Base-by-base conservation (phyloP, 2,888 invertebrate genomes). In the Iphiclides podalirius region DNA sequence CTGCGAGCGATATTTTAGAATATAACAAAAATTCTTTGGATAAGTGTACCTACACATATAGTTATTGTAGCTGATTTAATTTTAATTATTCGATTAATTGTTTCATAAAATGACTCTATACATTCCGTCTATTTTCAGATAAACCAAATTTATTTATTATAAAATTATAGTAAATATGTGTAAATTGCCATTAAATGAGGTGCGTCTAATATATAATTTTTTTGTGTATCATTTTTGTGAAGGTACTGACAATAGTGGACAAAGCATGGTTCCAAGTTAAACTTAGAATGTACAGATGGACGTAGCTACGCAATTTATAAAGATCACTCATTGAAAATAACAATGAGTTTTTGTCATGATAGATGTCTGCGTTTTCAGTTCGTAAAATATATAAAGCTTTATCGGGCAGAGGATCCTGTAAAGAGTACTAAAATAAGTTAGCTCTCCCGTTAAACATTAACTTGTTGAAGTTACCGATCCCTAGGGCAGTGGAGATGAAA, bases 21-120 rank as follows among this genome's bases (percentile, higher is more conserved):
- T 44, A 35, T 35, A 17, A 40, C 14, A 17, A 39, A 44, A 28
- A 44, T 49, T 57, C 57, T 57, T 57, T 57, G 57, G 57, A 57
- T 49, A 49, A 33, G 28, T 37, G 45, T 37, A 39, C 12, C 40
- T 49, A 39, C 15, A 35, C 15, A 39, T 20, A 35, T 42, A 31
- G 15, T 33, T 15, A 11, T 40, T 40, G 23, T 6, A 20, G 16
- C 6, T n/a, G 7, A 38, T 14, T 33, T 17, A 1, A 17, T 1
- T 11, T 20, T 4, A 20, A 20, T 6, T 4, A 3, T 20, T 4
- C 3, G 4, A 20, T 20, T 4, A 3, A 20, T 20, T 20, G 20
- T 20, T 3, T 20, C 3, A 20, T 20, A 20, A 4, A 20, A 20
- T 20, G 20, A 20, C 6, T 6, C 20, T 20, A 20, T 6, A 20